A percentile compares a stretch with the other conserved stretches of the same genome.
Conservation (phyloP, 1,140 invertebrate species). For the Agrilus planipennis region DNA sequence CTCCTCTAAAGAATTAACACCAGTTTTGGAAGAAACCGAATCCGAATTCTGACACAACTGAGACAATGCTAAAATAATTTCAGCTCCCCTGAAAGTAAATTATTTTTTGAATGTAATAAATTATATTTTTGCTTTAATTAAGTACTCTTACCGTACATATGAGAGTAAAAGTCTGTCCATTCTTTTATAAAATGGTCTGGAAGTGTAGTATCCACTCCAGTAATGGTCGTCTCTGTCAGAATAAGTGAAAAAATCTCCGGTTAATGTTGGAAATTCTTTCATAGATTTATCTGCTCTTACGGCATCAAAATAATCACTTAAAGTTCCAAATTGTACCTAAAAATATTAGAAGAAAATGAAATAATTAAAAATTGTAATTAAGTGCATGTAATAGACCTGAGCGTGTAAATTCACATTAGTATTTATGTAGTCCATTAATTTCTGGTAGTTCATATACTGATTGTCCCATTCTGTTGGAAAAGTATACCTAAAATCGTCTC, state of each 20-base stretch:
- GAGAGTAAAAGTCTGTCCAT: constrained; percentile 76
- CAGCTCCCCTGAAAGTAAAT: constrained; percentile 51
- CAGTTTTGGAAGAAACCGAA: constrained; percentile 19
- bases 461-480: constrained; percentile 86
- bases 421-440: constrained; percentile 91
- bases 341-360: constrained; percentile 10
- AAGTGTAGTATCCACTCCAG: constrained; percentile 97
- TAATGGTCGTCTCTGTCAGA: constrained; percentile 94
- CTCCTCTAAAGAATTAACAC: constrained; percentile 38
- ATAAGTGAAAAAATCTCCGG: constrained; percentile 98
- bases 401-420: constrained; percentile 66
- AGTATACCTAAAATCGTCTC: constrained; percentile 95
- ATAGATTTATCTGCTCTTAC: constrained; percentile 49
- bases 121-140: neutral
- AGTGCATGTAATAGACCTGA: constrained; percentile 44
- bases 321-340: constrained; percentile 77
- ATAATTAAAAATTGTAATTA: constrained; percentile 14
- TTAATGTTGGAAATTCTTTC: constrained; percentile 65
- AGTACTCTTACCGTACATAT: constrained; percentile 23
- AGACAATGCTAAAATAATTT: constrained; percentile 69
- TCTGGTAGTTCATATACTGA: constrained; percentile 87
- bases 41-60: constrained; percentile 34
- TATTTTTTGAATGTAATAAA: constrained; percentile 20
- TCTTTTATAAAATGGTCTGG: constrained; percentile 89
- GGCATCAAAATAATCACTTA: constrained; percentile 87